phyloP scores from a whole-genome alignment of 2,888 invertebrate species.

The Sycophila texana region DNA sequence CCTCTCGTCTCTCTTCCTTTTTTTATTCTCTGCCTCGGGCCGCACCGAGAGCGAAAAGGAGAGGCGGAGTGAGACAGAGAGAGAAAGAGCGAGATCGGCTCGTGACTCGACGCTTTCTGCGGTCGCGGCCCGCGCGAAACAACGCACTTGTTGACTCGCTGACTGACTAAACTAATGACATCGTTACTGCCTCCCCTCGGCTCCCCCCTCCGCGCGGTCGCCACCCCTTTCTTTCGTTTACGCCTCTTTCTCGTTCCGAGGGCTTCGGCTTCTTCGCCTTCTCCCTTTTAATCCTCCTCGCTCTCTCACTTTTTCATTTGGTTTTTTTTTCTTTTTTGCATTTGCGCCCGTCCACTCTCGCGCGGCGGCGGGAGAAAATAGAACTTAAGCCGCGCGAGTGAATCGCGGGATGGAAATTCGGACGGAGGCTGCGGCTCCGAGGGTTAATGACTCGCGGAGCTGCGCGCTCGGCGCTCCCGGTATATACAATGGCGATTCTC shows the following conservation, averaged over 20 bases:
- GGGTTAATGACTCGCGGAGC: too few species aligned
- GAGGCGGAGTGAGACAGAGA: neutral
- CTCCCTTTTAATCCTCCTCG: conserved; percentile 52
- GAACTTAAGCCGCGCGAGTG: neutral
- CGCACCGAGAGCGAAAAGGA: neutral
- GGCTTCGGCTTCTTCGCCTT: neutral
- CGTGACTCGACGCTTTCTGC: conserved; percentile 48
- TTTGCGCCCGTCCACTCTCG: conserved; percentile 21
- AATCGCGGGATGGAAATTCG: neutral
- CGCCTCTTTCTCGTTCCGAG: conserved; percentile 36
- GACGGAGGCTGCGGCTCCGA: neutral
- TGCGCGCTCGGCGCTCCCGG: too few species aligned
- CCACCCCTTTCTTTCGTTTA: conserved; percentile 8
- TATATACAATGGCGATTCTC: too few species aligned
- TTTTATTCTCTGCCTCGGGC: neutral
- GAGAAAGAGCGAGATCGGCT: neutral
- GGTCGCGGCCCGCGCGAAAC: conserved; percentile 61
- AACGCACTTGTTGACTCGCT: conserved; percentile 71
- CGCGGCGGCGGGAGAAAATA: neutral
- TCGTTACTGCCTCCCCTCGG: conserved; percentile 71
- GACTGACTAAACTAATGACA: conserved; percentile 74
- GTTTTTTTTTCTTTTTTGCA: conserved; percentile 22
- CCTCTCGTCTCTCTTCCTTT: neutral
- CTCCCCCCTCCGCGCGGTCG: conserved; percentile 61
- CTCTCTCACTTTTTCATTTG: conserved; percentile 24